Conservation (phyloP, 2,113 vertebrate species). For the Anseranas semipalmata region DNA sequence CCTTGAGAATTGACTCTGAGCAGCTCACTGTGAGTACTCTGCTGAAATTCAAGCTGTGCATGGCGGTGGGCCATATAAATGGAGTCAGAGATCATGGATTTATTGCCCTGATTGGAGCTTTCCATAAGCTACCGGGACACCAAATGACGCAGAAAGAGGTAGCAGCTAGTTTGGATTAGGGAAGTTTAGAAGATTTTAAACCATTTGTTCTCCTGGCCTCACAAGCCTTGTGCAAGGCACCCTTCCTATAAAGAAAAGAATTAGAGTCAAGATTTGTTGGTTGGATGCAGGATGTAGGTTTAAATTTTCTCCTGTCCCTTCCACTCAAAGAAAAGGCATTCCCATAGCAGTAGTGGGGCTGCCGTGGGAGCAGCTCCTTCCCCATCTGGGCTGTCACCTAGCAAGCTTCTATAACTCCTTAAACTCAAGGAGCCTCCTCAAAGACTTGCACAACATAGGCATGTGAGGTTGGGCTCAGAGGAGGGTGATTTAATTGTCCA, state of each 20-base stretch:
- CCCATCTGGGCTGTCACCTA: background rate
- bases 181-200: background rate
- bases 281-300: background rate
- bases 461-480: background rate
- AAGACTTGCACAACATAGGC: background rate
- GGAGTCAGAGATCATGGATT: background rate
- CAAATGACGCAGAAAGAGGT: background rate
- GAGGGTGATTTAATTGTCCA: background rate
- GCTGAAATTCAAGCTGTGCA: background rate
- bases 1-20: background rate
- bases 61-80: background rate
- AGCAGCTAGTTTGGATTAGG: background rate
- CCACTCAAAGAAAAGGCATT: background rate
- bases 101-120: background rate
- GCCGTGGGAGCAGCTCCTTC: background rate
- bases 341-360: background rate
- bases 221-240: background rate
- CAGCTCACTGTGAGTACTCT: background rate
- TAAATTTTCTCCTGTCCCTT: background rate
- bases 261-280: background rate
- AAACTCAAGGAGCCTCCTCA: background rate
- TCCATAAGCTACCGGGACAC: background rate
- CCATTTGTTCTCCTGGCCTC: background rate
- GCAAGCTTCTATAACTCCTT: background rate
- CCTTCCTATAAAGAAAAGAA: background rate